A percentile compares a stretch with the other conserved stretches of the same genome.
Conservation (phyloP, 2,888 invertebrate species). For the Harpalus rubripes region DNA sequence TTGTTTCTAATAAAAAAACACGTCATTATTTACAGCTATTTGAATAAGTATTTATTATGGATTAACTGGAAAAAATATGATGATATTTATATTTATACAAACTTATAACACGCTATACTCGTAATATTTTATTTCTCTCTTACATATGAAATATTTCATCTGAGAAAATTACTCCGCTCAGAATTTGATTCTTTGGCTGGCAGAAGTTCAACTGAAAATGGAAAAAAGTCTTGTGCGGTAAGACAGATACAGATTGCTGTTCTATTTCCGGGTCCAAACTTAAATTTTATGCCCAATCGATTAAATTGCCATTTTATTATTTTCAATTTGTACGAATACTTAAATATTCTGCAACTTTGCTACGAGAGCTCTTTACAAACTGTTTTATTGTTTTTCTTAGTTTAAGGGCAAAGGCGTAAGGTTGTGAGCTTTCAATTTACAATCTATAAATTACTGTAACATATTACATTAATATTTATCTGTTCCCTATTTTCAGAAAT, state of each 20-base stretch:
- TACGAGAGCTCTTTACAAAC: neutral
- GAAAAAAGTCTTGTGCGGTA: slow-evolving; percentile 46
- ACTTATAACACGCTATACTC: neutral
- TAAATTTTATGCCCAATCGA: slow-evolving; percentile 58
- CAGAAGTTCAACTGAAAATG: slow-evolving; percentile 31
- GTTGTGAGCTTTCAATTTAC: neutral
- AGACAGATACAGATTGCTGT: slow-evolving; percentile 43
- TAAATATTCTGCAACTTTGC: slow-evolving; percentile 10
- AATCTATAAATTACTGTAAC: neutral
- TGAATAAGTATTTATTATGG: too few relatives aligned
- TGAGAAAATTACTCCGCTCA: slow-evolving; percentile 15
- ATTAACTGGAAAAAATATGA: too few relatives aligned
- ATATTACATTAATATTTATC: too few relatives aligned
- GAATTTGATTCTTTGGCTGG: slow-evolving; percentile 51
- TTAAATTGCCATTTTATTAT: slow-evolving; percentile 53
- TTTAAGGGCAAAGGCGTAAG: neutral
- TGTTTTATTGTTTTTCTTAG: neutral
- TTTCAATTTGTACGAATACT: slow-evolving; percentile 42
- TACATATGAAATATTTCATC: slow-evolving; percentile 15
- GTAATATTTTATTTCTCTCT: neutral
- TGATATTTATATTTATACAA: too few relatives aligned
- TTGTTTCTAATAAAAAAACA: too few relatives aligned
- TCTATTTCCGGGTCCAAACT: slow-evolving; percentile 50
- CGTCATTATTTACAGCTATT: too few relatives aligned
- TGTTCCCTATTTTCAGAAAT: too few relatives aligned